Percentiles rank a stretch among this genome's conserved stretches.
phyloP scores from a whole-genome alignment of 2,113 vertebrate genomes.

The Synchiropus splendidus region DNA sequence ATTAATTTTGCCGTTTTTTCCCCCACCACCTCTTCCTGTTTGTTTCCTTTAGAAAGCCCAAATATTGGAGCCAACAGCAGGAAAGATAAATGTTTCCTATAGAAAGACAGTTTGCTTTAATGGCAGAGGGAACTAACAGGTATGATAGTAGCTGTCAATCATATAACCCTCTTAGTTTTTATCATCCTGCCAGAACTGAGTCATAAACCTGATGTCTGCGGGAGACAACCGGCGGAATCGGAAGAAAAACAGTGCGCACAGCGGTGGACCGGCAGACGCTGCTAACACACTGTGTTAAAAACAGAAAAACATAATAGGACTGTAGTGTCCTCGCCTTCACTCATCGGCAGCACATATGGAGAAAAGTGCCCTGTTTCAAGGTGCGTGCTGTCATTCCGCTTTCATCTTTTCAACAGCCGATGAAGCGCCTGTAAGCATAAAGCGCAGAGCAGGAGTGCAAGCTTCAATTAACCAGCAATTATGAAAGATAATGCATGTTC shows the following conservation, averaged over 20 bases:
- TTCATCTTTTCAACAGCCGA: background rate
- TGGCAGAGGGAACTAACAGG: slow-evolving; percentile 1
- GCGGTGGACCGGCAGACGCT: background rate
- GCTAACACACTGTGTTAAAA: background rate
- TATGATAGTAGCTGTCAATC: slow-evolving; percentile 3
- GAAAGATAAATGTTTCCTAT: no score
- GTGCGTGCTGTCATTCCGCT: background rate
- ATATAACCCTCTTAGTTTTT: background rate
- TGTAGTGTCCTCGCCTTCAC: background rate
- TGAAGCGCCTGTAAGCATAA: background rate
- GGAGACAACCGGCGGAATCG: background rate
- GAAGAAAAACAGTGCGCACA: background rate
- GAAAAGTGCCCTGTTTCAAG: no score
- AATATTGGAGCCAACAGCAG: no score
- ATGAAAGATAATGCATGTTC: background rate
- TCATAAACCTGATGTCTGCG: slow-evolving; percentile 1
- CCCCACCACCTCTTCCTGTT: no score
- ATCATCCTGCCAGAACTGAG: background rate
- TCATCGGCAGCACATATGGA: background rate
- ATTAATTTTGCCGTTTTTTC: no score
- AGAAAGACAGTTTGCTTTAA: no score
- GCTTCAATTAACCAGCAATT: background rate
- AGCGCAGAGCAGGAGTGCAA: background rate
- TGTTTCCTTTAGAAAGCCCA: no score
- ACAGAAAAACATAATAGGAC: background rate